phyloP scores from a whole-genome alignment of 2,797 vertebrate species.

The Psittacula echo region DNA sequence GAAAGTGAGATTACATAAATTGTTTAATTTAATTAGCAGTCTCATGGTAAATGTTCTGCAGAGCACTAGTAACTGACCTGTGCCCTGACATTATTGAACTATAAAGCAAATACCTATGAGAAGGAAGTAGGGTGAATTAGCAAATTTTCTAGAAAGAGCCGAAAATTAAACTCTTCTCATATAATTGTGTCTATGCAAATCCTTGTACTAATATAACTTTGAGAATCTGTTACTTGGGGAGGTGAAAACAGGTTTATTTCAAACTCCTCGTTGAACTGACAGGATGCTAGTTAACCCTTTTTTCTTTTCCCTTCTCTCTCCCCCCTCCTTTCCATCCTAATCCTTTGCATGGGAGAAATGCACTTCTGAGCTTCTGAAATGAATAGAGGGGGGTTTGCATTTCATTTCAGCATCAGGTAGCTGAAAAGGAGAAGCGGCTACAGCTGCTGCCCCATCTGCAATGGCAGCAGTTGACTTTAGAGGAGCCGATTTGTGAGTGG shows the following conservation, averaged over 20 bases:
- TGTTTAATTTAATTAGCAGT: conserved; percentile 74
- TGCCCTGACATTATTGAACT: conserved; percentile 68
- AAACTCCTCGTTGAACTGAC: not conserved
- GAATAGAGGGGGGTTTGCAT: not conserved
- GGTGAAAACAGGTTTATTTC: not conserved
- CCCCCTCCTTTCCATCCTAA: not conserved
- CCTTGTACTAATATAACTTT: not conserved
- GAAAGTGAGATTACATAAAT: conserved; percentile 66
- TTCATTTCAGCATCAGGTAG: not conserved
- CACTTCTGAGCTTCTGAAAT: not conserved
- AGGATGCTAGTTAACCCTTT: not conserved
- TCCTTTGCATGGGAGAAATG: not conserved
- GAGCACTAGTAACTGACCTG: conserved; percentile 61
- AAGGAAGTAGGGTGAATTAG: conserved; percentile 8
- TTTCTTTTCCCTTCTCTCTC: not conserved
- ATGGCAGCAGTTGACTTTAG: not conserved
- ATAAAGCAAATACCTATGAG: conserved; percentile 53
- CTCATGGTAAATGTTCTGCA: conserved; percentile 73
- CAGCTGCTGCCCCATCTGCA: not conserved
- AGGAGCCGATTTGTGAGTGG: not conserved
- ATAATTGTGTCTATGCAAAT: not conserved
- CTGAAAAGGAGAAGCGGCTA: not conserved
- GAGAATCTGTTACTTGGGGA: not conserved
- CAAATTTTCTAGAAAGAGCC: conserved; percentile 19
- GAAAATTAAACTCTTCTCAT: not conserved